Evolutionary conservation across 2,113 vertebrate species (phyloP).

Genomic region (Pseudonaja textilis): DNA sequence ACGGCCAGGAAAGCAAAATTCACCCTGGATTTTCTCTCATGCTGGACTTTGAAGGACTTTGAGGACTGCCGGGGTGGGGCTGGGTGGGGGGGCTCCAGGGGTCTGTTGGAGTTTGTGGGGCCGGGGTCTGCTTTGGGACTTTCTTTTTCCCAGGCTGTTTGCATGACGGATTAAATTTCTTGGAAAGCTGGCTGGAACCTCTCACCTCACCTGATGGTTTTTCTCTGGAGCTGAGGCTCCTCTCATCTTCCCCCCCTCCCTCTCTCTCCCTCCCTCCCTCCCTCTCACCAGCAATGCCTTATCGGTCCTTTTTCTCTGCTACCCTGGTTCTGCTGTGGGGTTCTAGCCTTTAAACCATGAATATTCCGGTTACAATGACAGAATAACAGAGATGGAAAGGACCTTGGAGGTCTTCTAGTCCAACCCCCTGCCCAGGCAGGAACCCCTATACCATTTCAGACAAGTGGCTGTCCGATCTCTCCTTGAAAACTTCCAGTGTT

Average conservation of each 20-base stretch:
- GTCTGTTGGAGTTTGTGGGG: not conserved
- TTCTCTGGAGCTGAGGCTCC: not conserved
- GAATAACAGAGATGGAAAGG: not conserved
- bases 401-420: not conserved
- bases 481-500: not conserved
- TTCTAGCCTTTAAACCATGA: not conserved
- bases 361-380: not conserved
- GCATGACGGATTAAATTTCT: not conserved
- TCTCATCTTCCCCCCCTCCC: not conserved
- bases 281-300: not conserved
- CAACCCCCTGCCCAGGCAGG: not conserved
- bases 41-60: not conserved
- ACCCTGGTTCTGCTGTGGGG: not conserved
- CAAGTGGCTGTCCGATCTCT: not conserved
- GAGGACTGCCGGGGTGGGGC: not conserved
- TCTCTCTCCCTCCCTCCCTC: not conserved
- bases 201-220: not conserved
- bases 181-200: not conserved
- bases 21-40: not conserved
- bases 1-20: not conserved
- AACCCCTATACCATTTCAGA: not conserved
- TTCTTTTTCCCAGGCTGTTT: not conserved
- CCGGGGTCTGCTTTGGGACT: not conserved
- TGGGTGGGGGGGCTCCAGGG: not conserved
- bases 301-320: not conserved